Percentiles rank a stretch among this genome's conserved stretches.
phyloP scores from a whole-genome alignment of 2,888 invertebrate species.

The Doris montereyensis region DNA sequence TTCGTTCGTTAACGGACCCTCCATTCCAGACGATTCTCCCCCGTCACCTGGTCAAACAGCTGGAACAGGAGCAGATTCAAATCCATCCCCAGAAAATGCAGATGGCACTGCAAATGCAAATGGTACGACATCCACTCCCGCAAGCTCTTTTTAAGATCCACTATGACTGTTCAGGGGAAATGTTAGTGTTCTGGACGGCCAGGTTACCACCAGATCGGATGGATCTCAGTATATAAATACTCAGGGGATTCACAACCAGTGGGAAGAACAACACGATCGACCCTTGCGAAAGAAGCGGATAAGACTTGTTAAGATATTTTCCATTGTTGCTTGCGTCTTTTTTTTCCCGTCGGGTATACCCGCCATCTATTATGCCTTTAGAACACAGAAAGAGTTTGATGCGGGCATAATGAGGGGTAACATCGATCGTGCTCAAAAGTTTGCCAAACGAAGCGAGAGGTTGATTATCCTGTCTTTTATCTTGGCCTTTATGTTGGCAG shows the following conservation, averaged over 20 bases:
- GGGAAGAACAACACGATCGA: slow-evolving; percentile 20
- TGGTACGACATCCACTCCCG: too few species aligned
- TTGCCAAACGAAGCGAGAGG: slow-evolving; percentile 55
- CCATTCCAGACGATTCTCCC: too few species aligned
- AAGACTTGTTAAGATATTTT: slow-evolving; percentile 51
- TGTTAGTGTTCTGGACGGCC: slow-evolving; percentile 24
- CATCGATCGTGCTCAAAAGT: slow-evolving; percentile 60
- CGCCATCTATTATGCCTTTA: slow-evolving; percentile 56
- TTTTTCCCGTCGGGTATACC: slow-evolving; percentile 66
- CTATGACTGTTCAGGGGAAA: too few species aligned
- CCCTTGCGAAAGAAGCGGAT: slow-evolving; percentile 25
- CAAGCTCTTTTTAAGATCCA: too few species aligned
- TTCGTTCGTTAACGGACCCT: too few species aligned
- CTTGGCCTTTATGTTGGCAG: slow-evolving; percentile 51
- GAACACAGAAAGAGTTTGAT: slow-evolving; percentile 56
- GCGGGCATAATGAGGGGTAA: slow-evolving; percentile 60
- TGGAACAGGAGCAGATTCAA: too few species aligned
- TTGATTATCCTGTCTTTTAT: slow-evolving; percentile 57
- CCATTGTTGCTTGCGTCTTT: slow-evolving; percentile 55
- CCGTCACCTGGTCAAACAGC: too few species aligned
- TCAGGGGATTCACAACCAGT: slow-evolving; percentile 13
- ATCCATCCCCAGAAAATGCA: too few species aligned
- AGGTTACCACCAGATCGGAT: slow-evolving; percentile 12
- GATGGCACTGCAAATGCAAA: too few species aligned
- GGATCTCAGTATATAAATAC: slow-evolving; percentile 35